Evolutionary conservation across 2,888 invertebrate species (phyloP).

Genomic region (Himalopsyche japonica): DNA sequence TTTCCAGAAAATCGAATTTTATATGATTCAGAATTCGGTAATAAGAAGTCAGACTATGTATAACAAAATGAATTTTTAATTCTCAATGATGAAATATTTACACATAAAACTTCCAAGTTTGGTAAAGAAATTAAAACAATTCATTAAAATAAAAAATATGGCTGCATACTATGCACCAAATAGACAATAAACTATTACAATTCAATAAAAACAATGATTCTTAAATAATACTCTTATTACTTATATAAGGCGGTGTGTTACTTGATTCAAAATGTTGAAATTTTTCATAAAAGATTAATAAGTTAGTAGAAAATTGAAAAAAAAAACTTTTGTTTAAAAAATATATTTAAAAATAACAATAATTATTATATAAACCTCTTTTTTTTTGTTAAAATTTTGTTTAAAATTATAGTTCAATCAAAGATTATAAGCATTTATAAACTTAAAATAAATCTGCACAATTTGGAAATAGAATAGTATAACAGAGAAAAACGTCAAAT

Average conservation of each 20-base stretch:
- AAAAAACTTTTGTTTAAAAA: constrained; percentile 2
- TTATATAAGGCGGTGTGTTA: background rate
- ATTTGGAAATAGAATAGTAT: background rate
- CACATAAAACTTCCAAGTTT: background rate
- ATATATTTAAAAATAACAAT: constrained; percentile 28
- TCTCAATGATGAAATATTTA: background rate
- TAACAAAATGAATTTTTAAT: background rate
- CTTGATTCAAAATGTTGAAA: background rate
- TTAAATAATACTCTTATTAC: background rate
- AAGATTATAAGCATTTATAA: background rate
- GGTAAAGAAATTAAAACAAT: background rate
- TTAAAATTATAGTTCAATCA: constrained; percentile 38
- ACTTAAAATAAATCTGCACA: background rate
- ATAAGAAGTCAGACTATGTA: background rate
- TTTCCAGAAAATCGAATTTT: no score
- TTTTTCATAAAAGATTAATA: constrained; percentile 11
- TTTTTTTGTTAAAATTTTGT: constrained; percentile 39
- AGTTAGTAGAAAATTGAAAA: constrained; percentile 27
- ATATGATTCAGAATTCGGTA: background rate
- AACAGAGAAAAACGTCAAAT: background rate
- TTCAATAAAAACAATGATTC: constrained; percentile 8
- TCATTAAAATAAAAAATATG: background rate
- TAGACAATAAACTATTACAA: background rate
- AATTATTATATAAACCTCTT: constrained; percentile 37
- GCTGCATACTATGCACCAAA: background rate